These are phyloP conservation scores for Holothuria glaberrima DNA, from an alignment of 35 echinoderm and acorn worm genomes.

Conservation along the genomic window DNA sequence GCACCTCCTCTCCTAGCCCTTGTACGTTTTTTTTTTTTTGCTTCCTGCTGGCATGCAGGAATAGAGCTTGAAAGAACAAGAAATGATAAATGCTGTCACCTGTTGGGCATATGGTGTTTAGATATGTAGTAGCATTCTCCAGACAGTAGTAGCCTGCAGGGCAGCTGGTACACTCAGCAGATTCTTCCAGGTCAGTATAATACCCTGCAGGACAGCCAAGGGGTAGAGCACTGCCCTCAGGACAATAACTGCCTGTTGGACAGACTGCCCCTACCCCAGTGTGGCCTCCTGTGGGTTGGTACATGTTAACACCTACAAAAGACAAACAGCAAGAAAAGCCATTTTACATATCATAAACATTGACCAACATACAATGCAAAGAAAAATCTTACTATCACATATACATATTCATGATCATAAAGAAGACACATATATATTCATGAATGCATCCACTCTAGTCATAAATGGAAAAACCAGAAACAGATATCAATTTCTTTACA, in stretches of 20 bases:
- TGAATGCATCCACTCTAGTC: too few relatives aligned
- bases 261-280: conserved; percentile 87
- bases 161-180: conserved; percentile 74
- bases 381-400: too few relatives aligned
- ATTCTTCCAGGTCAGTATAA: conserved; percentile 78
- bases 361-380: too few relatives aligned
- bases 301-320: conserved; percentile 82
- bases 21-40: neutral
- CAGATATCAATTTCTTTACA: too few relatives aligned
- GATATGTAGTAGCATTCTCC: conserved; percentile 84
- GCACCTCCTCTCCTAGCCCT: neutral
- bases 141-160: conserved; percentile 91
- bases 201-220: conserved; percentile 85
- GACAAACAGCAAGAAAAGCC: neutral
- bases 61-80: too few relatives aligned
- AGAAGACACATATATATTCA: too few relatives aligned
- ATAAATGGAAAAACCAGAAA: too few relatives aligned
- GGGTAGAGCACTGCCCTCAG: conserved; percentile 73
- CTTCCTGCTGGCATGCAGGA: too few relatives aligned
- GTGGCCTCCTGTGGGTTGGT: conserved; percentile 83
- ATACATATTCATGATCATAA: too few relatives aligned
- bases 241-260: conserved; percentile 79
- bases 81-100: conserved; percentile 42
- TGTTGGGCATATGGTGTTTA: conserved; percentile 84
- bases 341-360: too few relatives aligned